Conservation (phyloP, 1,140 invertebrate species). For the Lasaia peninsularis region DNA sequence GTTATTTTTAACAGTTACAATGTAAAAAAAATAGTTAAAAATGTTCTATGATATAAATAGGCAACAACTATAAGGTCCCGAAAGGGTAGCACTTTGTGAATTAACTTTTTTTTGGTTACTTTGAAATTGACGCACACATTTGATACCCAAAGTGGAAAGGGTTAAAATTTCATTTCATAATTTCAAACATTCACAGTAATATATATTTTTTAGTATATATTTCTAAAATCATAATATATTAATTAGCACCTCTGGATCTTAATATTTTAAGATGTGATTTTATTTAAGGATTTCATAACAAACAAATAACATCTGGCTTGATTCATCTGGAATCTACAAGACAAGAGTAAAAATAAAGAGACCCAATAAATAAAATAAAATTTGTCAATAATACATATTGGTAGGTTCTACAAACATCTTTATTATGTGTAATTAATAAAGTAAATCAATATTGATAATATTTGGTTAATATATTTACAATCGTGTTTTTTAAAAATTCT, state of each 20-base stretch:
- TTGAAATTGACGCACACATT: neutral
- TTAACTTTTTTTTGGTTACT: neutral
- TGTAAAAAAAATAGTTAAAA: neutral
- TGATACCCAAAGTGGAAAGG: too few species aligned
- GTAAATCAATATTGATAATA: too few species aligned
- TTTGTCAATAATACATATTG: too few species aligned
- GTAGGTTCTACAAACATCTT: too few species aligned
- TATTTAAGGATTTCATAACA: neutral
- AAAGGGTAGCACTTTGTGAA: constrained; percentile 55
- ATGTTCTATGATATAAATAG: constrained; percentile 13
- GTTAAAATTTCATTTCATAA: too few species aligned
- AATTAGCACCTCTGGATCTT: constrained; percentile 14
- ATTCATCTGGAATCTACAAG: neutral
- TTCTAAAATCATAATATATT: constrained; percentile 10
- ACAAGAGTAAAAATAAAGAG: neutral
- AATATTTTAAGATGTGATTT: neutral
- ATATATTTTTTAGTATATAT: neutral
- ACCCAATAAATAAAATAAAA: too few species aligned
- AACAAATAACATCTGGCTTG: neutral
- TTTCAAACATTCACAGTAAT: constrained; percentile 1
- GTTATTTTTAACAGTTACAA: constrained; percentile 9
- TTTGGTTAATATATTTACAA: too few species aligned
- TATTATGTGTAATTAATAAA: too few species aligned
- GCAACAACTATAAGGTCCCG: constrained; percentile 35
- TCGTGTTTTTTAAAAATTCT: too few species aligned